Base-by-base conservation (phyloP, 1,140 invertebrate genomes). In the Drosophila malerkotliana region DNA sequence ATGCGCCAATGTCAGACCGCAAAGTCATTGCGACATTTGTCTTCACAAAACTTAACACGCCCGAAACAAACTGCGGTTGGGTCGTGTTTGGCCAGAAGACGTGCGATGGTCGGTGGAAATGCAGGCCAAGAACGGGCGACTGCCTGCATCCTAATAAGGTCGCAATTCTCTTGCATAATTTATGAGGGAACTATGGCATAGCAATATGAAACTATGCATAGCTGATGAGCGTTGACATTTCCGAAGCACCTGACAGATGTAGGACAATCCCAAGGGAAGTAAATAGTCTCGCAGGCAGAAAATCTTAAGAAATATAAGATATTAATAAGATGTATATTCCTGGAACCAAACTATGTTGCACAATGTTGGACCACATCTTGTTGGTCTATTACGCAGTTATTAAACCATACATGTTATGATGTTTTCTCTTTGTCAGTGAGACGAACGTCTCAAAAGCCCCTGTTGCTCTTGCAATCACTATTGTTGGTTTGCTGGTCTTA, bases 151-250 rank as follows among this genome's bases (percentile, higher is more conserved):
- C 41, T 69, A 69, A 69, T 69, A 69, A 69, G 66, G 34, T 39
- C 63, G 28, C 51, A 49, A 32, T 52, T 39, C 63, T 57, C 21
- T 37, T 80, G 81, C 69, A 84, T 84, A 72, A 71, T 79, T 74
- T 56, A 81, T 74, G 56, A 52, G 66, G 34, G 49, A 45, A 49
- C 28, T 58, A 63, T 57, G 15, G 24, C 45, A 15, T 28, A 66
- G 63, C 26, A 57, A 15, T 55, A 39, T 48, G 32, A 54, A 77
- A 59, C 44, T 75, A 66, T 75, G 79, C 69, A 85, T 88, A 71
- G 37, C 34, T 78, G 75, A 88, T 82, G 51, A 77, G 51, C 37
- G 14, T 39, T 59, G 59, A 57, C 78, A 79, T 59, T 59, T 51
- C 57, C 30, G 18, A 26, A 44, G 59, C 59, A 49, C 30, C 18